Percentiles rank a stretch among this genome's conserved stretches.
Evolutionary conservation across 2,888 invertebrate genomes (phyloP).

Genomic region (Chromoteleia sp.): DNA sequence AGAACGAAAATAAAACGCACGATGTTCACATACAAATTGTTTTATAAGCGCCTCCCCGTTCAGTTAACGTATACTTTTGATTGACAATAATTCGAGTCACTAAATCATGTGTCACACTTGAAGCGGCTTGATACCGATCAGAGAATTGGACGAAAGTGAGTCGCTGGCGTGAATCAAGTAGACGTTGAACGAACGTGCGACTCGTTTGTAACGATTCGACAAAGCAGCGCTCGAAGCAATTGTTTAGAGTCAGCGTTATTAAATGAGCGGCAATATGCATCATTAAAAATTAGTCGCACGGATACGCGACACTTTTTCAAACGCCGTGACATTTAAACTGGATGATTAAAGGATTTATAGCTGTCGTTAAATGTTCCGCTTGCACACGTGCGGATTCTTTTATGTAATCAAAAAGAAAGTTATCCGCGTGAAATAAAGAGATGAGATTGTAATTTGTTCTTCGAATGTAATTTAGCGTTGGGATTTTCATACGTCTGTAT

Average conservation of each 20-base stretch:
- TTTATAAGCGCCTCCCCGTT: no score
- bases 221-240: constrained; percentile 9
- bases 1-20: no score
- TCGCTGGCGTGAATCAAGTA: not conserved
- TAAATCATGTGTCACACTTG: no score
- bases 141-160: no score
- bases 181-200: not conserved
- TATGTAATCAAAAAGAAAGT: constrained; percentile 57
- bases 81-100: no score
- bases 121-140: no score
- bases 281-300: constrained; percentile 35
- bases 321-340: constrained; percentile 35
- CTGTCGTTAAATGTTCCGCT: constrained; percentile 35
- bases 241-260: constrained; percentile 14
- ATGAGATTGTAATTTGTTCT: constrained; percentile 32
- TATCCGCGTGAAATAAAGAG: constrained; percentile 7
- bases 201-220: constrained; percentile 18
- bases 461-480: not conserved
- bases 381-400: constrained; percentile 32
- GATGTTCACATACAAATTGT: no score
- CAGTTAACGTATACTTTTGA: no score
- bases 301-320: constrained; percentile 45
- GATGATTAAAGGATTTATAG: constrained; percentile 41
- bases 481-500: not conserved
- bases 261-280: constrained; percentile 30